Evolutionary conservation across 2,113 vertebrate genomes (phyloP), one percentile per base, ranked within the genome.

Genomic region (Tragelaphus imberbis): DNA sequence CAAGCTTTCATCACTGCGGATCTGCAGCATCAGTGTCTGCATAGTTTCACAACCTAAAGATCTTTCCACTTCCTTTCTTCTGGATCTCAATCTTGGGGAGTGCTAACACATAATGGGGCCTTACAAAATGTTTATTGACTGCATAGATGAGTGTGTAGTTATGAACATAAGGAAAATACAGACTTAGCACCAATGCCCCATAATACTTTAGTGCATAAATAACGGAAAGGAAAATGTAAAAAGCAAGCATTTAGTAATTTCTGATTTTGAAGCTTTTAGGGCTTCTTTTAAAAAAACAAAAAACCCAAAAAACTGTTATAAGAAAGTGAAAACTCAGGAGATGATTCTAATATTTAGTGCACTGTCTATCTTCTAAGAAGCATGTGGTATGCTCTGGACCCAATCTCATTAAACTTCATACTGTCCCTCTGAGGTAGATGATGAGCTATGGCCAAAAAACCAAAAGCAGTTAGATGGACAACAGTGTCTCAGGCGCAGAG

Each of bases 381-480:
- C 33, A 28, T 65, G 23, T 12, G 49, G n/a, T 17, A 7, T 93
- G 40, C 71, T 44, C 47, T 30, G 11, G 40, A 61, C 80, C 12
- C 33, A 33, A 28, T 65, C 80, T 97, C 89, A 96, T 95, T 96
- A 92, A 68, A 27, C 53, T 71, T 49, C 81, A 81, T 75, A 6
- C 36, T 86, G 3, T 95, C 84, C 65, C 87, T 97, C 95, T 86
- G 84, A 94, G 84, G 65, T 13, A 56, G 75, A 36, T 85, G 95
- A 96, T 95, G 96, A 97, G 40, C 87, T 90, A 58, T 91, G 33
- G 84, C 84, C 97, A 88, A 97, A 95, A 96, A 88, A 96, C 86
- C 90, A 95, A 91, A 94, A 71, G 88, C 55, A 51, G 85, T 95
- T 96, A 63, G 90, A 87, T 79, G 82, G 59, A 25, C 88, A 88